Evolutionary conservation across 2,888 invertebrate genomes (phyloP).

Genomic region (Pantelozetes paolii): DNA sequence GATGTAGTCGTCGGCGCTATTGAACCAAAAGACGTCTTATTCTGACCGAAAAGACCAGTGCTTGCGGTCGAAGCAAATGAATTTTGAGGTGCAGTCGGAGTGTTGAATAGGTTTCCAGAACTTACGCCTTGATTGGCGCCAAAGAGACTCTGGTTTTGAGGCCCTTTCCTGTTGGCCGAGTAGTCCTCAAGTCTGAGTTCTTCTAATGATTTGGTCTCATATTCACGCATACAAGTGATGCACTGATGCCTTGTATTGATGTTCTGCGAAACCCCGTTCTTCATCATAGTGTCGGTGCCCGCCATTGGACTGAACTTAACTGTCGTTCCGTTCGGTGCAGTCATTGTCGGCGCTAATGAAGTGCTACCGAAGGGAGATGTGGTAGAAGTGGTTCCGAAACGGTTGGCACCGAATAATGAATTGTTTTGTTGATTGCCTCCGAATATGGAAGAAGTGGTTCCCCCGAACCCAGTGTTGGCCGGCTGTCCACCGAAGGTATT

Average conservation of each 20-base stretch:
- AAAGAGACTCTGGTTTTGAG: slow-evolving; percentile 53
- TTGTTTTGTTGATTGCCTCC: slow-evolving; percentile 28
- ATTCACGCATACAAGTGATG: slow-evolving; percentile 98
- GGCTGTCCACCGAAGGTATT: slow-evolving; percentile 38
- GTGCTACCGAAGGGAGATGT: slow-evolving; percentile 32
- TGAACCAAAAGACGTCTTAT: slow-evolving; percentile 40
- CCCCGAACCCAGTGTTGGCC: slow-evolving; percentile 20
- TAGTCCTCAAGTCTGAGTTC: slow-evolving; percentile 93
- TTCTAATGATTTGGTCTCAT: slow-evolving; percentile 88
- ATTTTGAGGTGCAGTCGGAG: slow-evolving; percentile 43
- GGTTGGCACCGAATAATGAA: slow-evolving; percentile 40
- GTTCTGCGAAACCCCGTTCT: slow-evolving; percentile 70
- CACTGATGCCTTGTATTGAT: slow-evolving; percentile 93
- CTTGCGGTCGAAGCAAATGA: slow-evolving; percentile 44
- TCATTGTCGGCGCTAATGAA: slow-evolving; percentile 43
- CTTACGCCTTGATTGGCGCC: slow-evolving; percentile 29
- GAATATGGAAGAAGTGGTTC: slow-evolving; percentile 36
- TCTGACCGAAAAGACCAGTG: slow-evolving; percentile 49
- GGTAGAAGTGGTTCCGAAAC: slow-evolving; percentile 33
- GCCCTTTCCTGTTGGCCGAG: slow-evolving; percentile 77
- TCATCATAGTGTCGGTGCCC: slow-evolving; percentile 85
- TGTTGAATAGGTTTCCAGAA: slow-evolving; percentile 44
- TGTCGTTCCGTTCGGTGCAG: slow-evolving; percentile 64
- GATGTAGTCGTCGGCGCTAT: slow-evolving; percentile 33
- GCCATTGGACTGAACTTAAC: slow-evolving; percentile 80